A percentile compares a stretch with the other conserved stretches of the same genome.
Evolutionary conservation across 2,888 invertebrate species (phyloP).

Genomic region (Parthenolecanium corni): DNA sequence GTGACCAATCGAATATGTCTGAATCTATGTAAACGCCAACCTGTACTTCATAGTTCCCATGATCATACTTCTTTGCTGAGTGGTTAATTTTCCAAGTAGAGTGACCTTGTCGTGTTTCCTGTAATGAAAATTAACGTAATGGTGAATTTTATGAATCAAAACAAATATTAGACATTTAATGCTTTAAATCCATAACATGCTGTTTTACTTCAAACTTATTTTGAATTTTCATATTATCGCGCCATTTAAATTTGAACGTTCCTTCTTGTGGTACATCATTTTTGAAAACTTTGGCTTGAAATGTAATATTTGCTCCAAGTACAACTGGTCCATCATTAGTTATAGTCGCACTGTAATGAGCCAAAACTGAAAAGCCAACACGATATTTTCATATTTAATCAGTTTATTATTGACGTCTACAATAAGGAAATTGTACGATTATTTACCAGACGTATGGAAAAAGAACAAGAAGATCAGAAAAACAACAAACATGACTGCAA

Average conservation of each 20-base stretch:
- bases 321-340: slow-evolving; percentile 55
- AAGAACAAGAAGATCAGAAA: too few relatives aligned
- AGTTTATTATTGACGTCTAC: too few relatives aligned
- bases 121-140: neutral
- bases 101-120: neutral
- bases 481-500: too few relatives aligned
- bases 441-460: too few relatives aligned
- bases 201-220: neutral
- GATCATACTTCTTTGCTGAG: slow-evolving; percentile 42
- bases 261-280: slow-evolving; percentile 34
- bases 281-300: slow-evolving; percentile 49
- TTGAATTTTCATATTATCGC: neutral
- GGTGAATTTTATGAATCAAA: neutral
- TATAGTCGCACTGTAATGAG: slow-evolving; percentile 36
- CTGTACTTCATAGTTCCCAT: slow-evolving; percentile 49
- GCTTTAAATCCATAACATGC: neutral
- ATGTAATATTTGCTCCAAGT: slow-evolving; percentile 57
- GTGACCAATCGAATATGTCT: slow-evolving; percentile 39
- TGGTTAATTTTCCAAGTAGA: slow-evolving; percentile 54
- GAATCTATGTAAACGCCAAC: slow-evolving; percentile 40
- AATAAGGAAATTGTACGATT: too few relatives aligned
- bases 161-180: neutral
- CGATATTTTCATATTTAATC: too few relatives aligned
- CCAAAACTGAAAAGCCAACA: too few relatives aligned
- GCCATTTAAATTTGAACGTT: slow-evolving; percentile 3